Evolutionary conservation across 1,140 invertebrate species (phyloP).

Genomic region (Ptiloglossa arizonensis): DNA sequence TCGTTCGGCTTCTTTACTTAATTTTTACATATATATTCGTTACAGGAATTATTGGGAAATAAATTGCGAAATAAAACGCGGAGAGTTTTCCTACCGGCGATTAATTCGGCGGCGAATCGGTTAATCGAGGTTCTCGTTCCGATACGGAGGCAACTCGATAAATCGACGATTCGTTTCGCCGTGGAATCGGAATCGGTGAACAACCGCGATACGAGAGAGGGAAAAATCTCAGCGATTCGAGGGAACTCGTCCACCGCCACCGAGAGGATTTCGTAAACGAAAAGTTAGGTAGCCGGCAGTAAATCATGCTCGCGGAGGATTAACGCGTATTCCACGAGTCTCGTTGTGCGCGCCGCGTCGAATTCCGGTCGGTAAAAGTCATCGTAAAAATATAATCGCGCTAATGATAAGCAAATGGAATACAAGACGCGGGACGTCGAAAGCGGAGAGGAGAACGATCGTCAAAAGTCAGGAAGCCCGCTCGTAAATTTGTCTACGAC

Average conservation of each 20-base stretch:
- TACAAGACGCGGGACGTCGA: slow-evolving; percentile 41
- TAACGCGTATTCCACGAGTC: background rate
- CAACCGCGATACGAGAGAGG: background rate
- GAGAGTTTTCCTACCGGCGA: too few species aligned
- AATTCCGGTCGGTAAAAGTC: slow-evolving; percentile 53
- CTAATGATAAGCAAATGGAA: slow-evolving; percentile 62
- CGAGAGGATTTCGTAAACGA: background rate
- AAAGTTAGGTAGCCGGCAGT: slow-evolving; percentile 34
- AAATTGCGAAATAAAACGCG: too few species aligned
- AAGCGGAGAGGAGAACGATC: slow-evolving; percentile 47
- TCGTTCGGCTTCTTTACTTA: too few species aligned
- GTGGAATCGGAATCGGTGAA: too few species aligned
- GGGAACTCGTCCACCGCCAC: too few species aligned
- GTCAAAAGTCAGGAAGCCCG: slow-evolving; percentile 75
- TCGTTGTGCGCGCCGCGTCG: background rate
- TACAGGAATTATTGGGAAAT: too few species aligned
- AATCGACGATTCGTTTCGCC: too few species aligned
- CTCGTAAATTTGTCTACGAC: slow-evolving; percentile 78
- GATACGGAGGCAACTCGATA: too few species aligned
- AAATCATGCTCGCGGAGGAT: slow-evolving; percentile 27
- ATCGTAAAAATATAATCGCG: slow-evolving; percentile 60
- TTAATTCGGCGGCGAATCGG: too few species aligned
- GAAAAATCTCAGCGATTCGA: background rate
- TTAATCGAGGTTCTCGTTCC: too few species aligned
- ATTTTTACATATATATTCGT: too few species aligned